Base-by-base conservation (phyloP, 1,140 invertebrate genomes). In the Drosophila sp. region DNA sequence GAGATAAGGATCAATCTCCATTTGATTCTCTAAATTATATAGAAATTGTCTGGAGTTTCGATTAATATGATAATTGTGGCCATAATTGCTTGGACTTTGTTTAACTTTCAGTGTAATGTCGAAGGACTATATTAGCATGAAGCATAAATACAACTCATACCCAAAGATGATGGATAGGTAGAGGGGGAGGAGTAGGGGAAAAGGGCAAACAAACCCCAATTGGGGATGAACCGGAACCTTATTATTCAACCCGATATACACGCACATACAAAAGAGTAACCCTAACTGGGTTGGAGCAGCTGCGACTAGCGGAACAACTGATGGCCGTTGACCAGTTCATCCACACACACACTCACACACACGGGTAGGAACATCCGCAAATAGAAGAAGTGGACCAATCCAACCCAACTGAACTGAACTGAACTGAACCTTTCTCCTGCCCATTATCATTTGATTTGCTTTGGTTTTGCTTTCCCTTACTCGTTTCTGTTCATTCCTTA, bases 401-500 rank as follows among this genome's bases (percentile, higher is more conserved):
- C 8, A 50, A 17, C 25, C 7, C 1, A 50, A 50, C 44, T 50
- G 44, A 50, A 50, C 44, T 7, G 8, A 38, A 6, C 35, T 41
- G 3, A n/a, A 38, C 6, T 44, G 25, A 50, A 50, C 44, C 72
- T 57, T 76, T 50, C 44, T 50, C 44, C 27, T 50, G 44, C 23
- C 44, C 44, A 50, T 50, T 55, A 74, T 70, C 74, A 81, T 62
- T 77, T 72, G 73, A 77, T 74, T 85, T 75, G 63, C 66, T 66
- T 71, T 61, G 60, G 66, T 60, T 65, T 57, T 44, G 23, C 50
- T n/a, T 1, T 2, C 0, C 0, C 4, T 30, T 50, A 35, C 72
- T 30, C 33, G 17, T 35, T 56, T 41, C 27, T 5, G 10, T 25
- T 60, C 27, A 38, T 7, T 47, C 27, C 50, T 58, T 80, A 66